These are phyloP conservation scores for Goniozus legneri DNA, from an alignment of 1,140 invertebrate species.

Conservation along the genomic window DNA sequence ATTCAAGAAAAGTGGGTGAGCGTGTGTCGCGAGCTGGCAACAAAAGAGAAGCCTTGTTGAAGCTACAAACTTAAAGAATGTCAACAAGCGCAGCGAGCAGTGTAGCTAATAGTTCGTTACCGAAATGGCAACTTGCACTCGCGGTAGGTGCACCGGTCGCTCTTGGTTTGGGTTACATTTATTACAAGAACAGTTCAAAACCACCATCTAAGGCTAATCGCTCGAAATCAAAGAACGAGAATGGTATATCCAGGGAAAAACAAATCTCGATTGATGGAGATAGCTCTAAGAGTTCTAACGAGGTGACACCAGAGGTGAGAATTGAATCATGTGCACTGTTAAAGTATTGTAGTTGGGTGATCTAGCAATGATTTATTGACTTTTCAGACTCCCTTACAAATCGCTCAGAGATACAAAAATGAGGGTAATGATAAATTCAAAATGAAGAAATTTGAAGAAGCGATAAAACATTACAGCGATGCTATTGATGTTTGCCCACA, in stretches of 20 bases:
- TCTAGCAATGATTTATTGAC: neutral
- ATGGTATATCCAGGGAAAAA: conserved; percentile 41
- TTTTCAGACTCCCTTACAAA: conserved; percentile 61
- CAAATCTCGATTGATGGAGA: conserved; percentile 53
- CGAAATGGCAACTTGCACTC: conserved; percentile 74
- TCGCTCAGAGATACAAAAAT: conserved; percentile 74
- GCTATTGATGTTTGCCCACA: conserved; percentile 82
- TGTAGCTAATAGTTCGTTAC: conserved; percentile 39
- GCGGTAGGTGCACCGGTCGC: conserved; percentile 77
- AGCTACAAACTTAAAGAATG: neutral
- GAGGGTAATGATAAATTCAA: conserved; percentile 88
- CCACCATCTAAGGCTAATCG: conserved; percentile 27
- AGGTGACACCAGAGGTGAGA: conserved; percentile 45
- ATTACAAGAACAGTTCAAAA: conserved; percentile 60
- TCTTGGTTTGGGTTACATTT: conserved; percentile 77
- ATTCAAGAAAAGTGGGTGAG: too few species aligned
- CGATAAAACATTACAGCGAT: conserved; percentile 82
- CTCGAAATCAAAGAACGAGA: conserved; percentile 31
- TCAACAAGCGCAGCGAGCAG: neutral
- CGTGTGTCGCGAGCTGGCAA: too few species aligned
- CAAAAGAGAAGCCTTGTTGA: too few species aligned
- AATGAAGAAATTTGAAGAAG: conserved; percentile 81
- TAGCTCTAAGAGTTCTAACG: conserved; percentile 14
- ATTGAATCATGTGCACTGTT: conserved; percentile 2
- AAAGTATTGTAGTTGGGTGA: too few species aligned